Evolutionary conservation across 2,888 invertebrate genomes (phyloP).

Genomic region (Sphaeridia pumilis): DNA sequence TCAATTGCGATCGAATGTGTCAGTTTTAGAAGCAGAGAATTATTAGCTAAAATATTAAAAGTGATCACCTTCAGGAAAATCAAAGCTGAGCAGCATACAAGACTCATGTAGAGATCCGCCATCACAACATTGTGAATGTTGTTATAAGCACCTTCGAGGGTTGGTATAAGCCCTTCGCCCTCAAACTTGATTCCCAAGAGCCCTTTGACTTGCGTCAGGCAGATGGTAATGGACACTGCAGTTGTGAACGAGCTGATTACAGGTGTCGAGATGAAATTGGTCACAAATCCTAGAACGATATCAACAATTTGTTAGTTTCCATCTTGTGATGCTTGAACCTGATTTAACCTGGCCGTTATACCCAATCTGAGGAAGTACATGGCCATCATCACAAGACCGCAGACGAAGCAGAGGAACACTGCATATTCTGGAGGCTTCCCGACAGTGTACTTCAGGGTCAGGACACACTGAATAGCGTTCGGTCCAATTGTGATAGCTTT

Average conservation of each 20-base stretch:
- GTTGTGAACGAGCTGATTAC: conserved; percentile 83
- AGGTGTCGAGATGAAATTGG: conserved; percentile 81
- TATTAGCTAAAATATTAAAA: too few species aligned
- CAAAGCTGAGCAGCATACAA: conserved; percentile 44
- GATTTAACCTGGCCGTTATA: conserved; percentile 35
- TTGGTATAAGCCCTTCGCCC: conserved; percentile 55
- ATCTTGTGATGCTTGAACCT: background rate
- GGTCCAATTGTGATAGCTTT: conserved; percentile 43
- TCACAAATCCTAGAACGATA: conserved; percentile 56
- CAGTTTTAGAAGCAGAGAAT: too few species aligned
- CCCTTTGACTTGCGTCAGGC: conserved; percentile 70
- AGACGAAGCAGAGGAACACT: conserved; percentile 59
- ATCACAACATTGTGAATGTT: conserved; percentile 53
- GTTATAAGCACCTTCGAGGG: conserved; percentile 53
- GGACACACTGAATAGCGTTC: conserved; percentile 14
- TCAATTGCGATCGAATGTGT: background rate
- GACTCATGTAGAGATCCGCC: conserved; percentile 64
- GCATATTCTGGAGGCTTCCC: conserved; percentile 48
- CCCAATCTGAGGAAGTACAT: conserved; percentile 74
- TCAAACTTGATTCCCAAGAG: conserved; percentile 60
- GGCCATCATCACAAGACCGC: conserved; percentile 60
- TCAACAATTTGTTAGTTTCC: background rate
- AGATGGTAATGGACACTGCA: conserved; percentile 81
- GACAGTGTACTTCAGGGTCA: conserved; percentile 11
- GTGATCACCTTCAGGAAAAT: conserved; percentile 16